phyloP scores from a whole-genome alignment of 2,888 invertebrate genomes.

The Pantelozetes paolii region DNA sequence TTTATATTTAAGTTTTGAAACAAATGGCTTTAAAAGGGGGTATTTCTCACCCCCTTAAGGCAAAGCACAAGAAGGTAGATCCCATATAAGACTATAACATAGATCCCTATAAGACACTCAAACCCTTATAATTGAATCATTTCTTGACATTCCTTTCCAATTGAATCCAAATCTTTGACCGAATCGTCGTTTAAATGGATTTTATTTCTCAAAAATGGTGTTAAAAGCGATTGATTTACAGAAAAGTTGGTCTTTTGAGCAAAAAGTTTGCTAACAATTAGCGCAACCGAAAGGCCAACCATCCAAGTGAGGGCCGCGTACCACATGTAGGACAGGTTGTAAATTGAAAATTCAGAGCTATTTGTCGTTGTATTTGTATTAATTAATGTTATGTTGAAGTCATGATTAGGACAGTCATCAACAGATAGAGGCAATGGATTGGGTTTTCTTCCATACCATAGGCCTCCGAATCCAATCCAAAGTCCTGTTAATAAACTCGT shows the following conservation, averaged over 20 bases:
- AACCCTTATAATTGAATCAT: background rate
- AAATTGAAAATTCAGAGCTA: constrained; percentile 49
- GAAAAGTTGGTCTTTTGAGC: background rate
- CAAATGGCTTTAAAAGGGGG: too few relatives aligned
- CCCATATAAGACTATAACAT: too few relatives aligned
- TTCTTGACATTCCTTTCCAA: background rate
- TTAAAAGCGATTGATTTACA: background rate
- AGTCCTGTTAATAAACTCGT: constrained; percentile 65
- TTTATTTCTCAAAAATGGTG: background rate
- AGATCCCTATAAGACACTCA: too few relatives aligned
- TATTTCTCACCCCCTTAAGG: too few relatives aligned
- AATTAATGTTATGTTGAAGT: constrained; percentile 1
- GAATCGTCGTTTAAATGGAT: too few relatives aligned
- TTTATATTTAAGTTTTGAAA: too few relatives aligned
- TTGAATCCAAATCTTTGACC: too few relatives aligned
- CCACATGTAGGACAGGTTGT: constrained; percentile 57
- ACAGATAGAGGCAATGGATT: constrained; percentile 48
- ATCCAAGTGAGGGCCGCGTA: constrained; percentile 48
- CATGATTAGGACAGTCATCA: constrained; percentile 45
- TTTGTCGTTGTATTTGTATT: background rate
- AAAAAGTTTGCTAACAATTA: constrained; percentile 42
- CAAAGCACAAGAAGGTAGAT: too few relatives aligned
- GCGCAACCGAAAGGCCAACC: constrained; percentile 45
- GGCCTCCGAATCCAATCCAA: constrained; percentile 79
- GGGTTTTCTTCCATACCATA: constrained; percentile 61